A percentile compares a stretch with the other conserved stretches of the same genome.
These are phyloP conservation scores for Drosophila simulans DNA, from an alignment of 1,140 invertebrate species.

Conservation along the genomic window DNA sequence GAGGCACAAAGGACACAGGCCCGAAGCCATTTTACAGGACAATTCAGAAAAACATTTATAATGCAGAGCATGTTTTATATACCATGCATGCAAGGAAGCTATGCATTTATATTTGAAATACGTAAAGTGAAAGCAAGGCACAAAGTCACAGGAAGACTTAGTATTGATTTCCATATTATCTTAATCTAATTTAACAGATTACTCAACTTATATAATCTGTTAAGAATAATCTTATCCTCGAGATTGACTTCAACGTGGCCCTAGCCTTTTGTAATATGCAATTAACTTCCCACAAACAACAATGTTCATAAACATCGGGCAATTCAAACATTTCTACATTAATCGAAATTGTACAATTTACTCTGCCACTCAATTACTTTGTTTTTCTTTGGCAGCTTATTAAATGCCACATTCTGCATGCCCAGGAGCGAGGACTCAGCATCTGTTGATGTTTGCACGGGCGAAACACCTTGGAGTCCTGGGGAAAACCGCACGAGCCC, in stretches of 20 bases:
- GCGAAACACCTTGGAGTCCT: slow-evolving; percentile 41
- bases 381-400: slow-evolving; percentile 33
- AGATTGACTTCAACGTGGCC: neutral
- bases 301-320: neutral
- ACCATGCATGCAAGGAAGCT: neutral
- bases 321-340: slow-evolving; percentile 8
- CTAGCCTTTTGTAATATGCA: neutral
- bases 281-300: neutral
- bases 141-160: neutral
- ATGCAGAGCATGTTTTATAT: neutral
- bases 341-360: slow-evolving; percentile 22
- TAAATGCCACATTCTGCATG: slow-evolving; percentile 22
- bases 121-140: neutral
- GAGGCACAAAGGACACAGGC: neutral
- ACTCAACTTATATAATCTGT: too few species aligned
- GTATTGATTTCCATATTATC: too few species aligned
- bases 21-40: neutral
- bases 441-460: slow-evolving; percentile 43
- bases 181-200: too few species aligned
- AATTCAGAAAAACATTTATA: neutral
- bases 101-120: neutral
- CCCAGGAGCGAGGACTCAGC: slow-evolving; percentile 3
- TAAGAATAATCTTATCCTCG: neutral
- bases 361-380: slow-evolving; percentile 26
- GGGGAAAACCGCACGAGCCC: neutral